Evolutionary conservation across 2,797 vertebrate genomes (phyloP).

Genomic region (Pelobates cultripes): DNA sequence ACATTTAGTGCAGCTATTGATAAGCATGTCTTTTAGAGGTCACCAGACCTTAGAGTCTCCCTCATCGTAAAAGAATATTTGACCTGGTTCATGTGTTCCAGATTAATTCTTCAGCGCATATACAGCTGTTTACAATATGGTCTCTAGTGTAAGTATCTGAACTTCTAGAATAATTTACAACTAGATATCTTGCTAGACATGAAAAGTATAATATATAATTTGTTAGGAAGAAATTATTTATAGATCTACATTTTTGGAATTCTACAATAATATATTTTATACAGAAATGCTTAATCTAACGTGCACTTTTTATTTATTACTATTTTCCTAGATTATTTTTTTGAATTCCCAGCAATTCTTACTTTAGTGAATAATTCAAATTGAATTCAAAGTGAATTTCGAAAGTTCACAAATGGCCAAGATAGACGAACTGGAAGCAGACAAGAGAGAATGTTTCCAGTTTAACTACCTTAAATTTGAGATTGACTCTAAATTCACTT

Average conservation of each 20-base stretch:
- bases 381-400: no score
- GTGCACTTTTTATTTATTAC: no score
- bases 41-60: background rate
- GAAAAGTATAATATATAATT: background rate
- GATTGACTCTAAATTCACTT: no score
- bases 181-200: background rate
- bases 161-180: background rate
- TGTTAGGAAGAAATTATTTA: background rate
- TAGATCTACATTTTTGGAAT: background rate
- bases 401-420: no score
- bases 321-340: no score
- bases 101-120: background rate
- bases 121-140: background rate
- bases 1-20: background rate
- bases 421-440: no score
- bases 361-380: no score
- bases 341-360: no score
- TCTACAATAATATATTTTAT: background rate
- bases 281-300: background rate
- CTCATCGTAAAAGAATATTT: background rate
- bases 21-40: background rate
- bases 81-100: slow-evolving; percentile 4
- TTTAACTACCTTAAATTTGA: no score
- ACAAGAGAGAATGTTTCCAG: no score
- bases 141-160: background rate